Evolutionary conservation across 2,113 vertebrate genomes (phyloP).

Genomic region (Phoenicopterus ruber): DNA sequence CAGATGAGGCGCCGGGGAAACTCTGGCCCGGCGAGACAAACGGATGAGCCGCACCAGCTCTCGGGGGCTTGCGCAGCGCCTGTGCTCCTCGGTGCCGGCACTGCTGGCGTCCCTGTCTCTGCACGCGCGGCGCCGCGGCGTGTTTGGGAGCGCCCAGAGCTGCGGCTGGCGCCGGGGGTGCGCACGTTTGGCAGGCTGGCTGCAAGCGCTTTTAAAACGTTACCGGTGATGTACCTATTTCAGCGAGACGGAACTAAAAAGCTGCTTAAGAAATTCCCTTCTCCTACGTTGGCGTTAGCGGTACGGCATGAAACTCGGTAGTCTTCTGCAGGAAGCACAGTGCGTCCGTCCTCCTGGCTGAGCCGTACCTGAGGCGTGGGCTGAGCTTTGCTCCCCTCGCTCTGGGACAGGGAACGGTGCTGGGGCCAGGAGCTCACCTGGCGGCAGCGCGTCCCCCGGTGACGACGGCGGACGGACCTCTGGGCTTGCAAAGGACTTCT

Average conservation of each 20-base stretch:
- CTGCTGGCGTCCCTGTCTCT: not conserved
- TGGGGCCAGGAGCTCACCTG: not conserved
- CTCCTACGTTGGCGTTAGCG: not conserved
- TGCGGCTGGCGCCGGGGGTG: rapidly evolving
- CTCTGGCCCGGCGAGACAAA: not conserved
- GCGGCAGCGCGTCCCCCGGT: not conserved
- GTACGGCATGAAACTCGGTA: rapidly evolving
- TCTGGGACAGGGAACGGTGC: not conserved
- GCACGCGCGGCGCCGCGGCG: rapidly evolving
- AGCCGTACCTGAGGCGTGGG: not conserved
- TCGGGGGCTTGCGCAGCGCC: not conserved
- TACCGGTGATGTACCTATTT: not conserved
- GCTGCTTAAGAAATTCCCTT: not conserved
- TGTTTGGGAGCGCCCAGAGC: not conserved
- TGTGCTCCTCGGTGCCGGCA: rapidly evolving
- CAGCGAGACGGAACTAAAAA: not conserved
- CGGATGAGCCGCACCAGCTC: not conserved
- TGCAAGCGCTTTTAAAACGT: not conserved
- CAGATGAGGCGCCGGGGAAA: not conserved
- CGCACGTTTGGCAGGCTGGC: rapidly evolving
- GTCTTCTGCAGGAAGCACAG: not conserved
- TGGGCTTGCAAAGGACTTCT: not conserved
- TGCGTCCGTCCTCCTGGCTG: no score
- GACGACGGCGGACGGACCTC: not conserved
- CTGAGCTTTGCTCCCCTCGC: not conserved